Percentiles rank a stretch among this genome's conserved stretches.
phyloP scores from a whole-genome alignment of 1,140 invertebrate species.

The Platyscapa corneri region DNA sequence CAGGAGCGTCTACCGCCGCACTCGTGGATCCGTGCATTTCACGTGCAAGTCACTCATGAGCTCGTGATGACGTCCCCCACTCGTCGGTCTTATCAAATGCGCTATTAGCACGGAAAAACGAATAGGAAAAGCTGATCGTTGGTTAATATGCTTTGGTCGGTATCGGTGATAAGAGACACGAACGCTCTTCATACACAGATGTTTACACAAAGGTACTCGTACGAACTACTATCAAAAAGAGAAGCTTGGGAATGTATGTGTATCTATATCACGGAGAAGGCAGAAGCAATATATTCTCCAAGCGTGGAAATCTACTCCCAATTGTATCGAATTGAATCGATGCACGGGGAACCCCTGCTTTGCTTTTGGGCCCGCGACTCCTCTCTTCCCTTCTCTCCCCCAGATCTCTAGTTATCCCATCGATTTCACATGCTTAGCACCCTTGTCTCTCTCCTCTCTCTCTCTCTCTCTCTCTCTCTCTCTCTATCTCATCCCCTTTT shows the following conservation, averaged over 20 bases:
- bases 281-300: slow-evolving; percentile 59
- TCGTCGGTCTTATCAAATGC: too few relatives aligned
- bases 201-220: too few relatives aligned
- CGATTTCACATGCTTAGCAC: slow-evolving; percentile 49
- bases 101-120: too few relatives aligned
- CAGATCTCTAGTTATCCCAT: slow-evolving; percentile 20
- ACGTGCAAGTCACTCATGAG: too few relatives aligned
- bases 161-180: too few relatives aligned
- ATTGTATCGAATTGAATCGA: slow-evolving; percentile 66
- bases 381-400: slow-evolving; percentile 24
- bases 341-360: slow-evolving; percentile 49
- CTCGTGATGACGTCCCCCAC: too few relatives aligned
- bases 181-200: too few relatives aligned
- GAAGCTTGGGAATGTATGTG: background rate
- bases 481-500: slow-evolving; percentile 8
- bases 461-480: background rate
- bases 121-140: too few relatives aligned
- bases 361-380: background rate
- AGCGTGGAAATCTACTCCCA: slow-evolving; percentile 64
- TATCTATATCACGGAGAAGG: slow-evolving; percentile 21
- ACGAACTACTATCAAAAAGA: too few relatives aligned
- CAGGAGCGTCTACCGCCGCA: background rate
- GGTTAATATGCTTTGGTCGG: too few relatives aligned
- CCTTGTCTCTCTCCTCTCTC: slow-evolving; percentile 36
- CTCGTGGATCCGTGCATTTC: background rate